phyloP scores from a whole-genome alignment of 2,888 invertebrate species.

The Thumatha senex region DNA sequence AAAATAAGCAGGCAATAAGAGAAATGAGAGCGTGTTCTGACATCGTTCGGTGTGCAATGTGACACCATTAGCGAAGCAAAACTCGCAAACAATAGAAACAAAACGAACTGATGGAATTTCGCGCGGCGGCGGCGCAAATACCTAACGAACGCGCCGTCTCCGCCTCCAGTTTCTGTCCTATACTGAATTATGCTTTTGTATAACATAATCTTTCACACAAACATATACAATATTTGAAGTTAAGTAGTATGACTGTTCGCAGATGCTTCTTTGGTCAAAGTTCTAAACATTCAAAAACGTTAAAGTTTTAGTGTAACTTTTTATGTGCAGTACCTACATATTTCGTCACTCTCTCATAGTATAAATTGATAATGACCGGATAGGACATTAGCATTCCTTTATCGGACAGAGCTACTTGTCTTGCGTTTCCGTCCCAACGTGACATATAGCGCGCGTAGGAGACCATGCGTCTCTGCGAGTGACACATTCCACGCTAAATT shows the following conservation, averaged over 20 bases:
- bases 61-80: slow-evolving; percentile 73
- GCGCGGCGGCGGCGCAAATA: slow-evolving; percentile 51
- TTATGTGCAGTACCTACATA: not conserved
- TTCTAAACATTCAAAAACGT: no score
- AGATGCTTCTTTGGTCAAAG: no score
- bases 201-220: not conserved
- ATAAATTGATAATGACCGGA: slow-evolving; percentile 21
- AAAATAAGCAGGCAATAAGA: slow-evolving; percentile 61
- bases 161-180: slow-evolving; percentile 39
- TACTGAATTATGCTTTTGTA: slow-evolving; percentile 16
- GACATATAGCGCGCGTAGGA: slow-evolving; percentile 34
- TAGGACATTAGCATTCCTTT: slow-evolving; percentile 12
- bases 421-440: slow-evolving; percentile 26
- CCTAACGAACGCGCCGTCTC: slow-evolving; percentile 35
- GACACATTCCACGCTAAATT: slow-evolving; percentile 46
- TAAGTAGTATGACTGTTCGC: no score
- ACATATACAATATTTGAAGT: not conserved
- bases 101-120: slow-evolving; percentile 65
- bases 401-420: slow-evolving; percentile 20
- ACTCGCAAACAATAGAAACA: slow-evolving; percentile 64
- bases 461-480: slow-evolving; percentile 28
- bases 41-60: slow-evolving; percentile 72
- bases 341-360: slow-evolving; percentile 7
- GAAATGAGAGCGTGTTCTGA: slow-evolving; percentile 52
- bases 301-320: no score